Conservation (phyloP, 1,140 invertebrate genomes). For the Orchesella cincta region DNA sequence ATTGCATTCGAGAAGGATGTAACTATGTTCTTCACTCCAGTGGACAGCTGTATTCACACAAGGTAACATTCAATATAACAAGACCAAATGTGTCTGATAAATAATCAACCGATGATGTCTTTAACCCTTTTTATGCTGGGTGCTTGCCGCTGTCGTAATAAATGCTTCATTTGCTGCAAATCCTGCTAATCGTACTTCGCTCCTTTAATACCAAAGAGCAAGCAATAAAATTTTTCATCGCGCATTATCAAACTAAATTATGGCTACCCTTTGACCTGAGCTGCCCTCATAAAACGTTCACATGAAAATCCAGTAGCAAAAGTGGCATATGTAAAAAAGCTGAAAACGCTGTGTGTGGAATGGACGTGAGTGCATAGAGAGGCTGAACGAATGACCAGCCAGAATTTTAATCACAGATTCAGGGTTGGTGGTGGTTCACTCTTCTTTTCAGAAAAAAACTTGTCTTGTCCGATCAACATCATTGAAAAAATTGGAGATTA, state of each 20-base stretch:
- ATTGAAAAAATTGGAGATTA: too few relatives aligned
- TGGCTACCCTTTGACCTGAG: neutral
- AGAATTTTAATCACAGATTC: too few relatives aligned
- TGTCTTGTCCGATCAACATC: too few relatives aligned
- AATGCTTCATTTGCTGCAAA: neutral
- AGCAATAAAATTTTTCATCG: neutral
- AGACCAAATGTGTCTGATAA: neutral
- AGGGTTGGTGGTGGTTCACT: too few relatives aligned
- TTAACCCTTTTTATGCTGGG: neutral
- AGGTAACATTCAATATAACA: slow-evolving; percentile 55
- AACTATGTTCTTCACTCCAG: slow-evolving; percentile 94
- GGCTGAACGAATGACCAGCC: too few relatives aligned
- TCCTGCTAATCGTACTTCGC: neutral
- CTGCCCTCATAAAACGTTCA: neutral
- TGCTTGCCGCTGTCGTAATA: too few relatives aligned
- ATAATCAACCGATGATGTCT: neutral
- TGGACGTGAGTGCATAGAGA: too few relatives aligned
- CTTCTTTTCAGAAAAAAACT: too few relatives aligned
- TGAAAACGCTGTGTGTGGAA: too few relatives aligned
- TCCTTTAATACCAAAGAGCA: neutral
- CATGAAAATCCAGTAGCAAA: too few relatives aligned
- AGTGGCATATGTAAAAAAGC: too few relatives aligned
- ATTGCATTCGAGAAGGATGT: slow-evolving; percentile 93
- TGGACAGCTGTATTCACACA: slow-evolving; percentile 95
- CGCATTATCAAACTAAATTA: neutral